Evolutionary conservation across 2,113 vertebrate species (phyloP), one percentile per base, ranked within the genome.

Genomic region (Hystrix cristata): DNA sequence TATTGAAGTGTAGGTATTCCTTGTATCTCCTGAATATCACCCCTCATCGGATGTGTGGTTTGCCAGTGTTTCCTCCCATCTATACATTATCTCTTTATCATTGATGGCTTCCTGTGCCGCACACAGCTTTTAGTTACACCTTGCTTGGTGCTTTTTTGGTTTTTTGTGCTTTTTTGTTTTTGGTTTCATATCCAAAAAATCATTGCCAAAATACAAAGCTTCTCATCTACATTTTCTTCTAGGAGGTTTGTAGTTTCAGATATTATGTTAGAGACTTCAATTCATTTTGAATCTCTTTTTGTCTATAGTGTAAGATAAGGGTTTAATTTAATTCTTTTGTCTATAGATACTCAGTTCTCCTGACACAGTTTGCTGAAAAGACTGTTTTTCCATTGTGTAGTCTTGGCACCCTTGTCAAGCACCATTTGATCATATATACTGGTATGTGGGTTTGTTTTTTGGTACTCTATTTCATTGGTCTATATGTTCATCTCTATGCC

Each of bases 271-370:
- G 83, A 69, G 21, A 87, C 53, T 93, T 91, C 67, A 69, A 48
- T 90, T 51, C 8, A 71, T 67, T 88, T 72, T 80, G 29, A 86
- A 48, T 86, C 85, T 59, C 59, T 62, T 89, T 96, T 90, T 59
- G 5, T 84, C 25, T 92, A 55, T 86, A 29, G 29, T 78, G 31
- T 93, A 85, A 79, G 18, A 34, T 43, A 92, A 31, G 29, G 1
- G 9, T 86, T 72, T 27, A 71, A 10, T 95, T 94, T 87, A 13
- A 72, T 94, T 94, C 48, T 91, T 95, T 90, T 53, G 23, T 38
- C 25, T 59, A 4, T 55, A 34, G 43, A 86, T 81, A 83, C 18
- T 76, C 43, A 79, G 15, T 9, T 89, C 84, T 84, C 43, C 72
- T 46, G 85, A 31, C 8, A 88, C 51, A 2, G 27, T 95, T 86